phyloP scores from a whole-genome alignment of 2,888 invertebrate species.

The Theodoxus fluviatilis region DNA sequence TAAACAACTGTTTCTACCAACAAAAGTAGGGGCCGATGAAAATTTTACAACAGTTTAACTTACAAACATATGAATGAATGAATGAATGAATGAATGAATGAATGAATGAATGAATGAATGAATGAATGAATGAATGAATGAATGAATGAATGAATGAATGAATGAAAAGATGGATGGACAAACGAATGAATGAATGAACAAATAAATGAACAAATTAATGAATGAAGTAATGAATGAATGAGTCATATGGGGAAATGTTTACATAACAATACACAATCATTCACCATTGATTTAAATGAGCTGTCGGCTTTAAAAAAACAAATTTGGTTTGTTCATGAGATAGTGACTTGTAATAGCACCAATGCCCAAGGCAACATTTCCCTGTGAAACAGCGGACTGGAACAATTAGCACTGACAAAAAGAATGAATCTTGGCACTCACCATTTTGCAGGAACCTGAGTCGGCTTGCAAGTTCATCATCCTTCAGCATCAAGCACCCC shows the following conservation, averaged over 20 bases:
- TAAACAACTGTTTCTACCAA: not conserved
- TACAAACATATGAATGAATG: not conserved
- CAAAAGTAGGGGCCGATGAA: too few species aligned
- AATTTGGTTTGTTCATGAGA: too few species aligned
- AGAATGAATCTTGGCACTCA: conserved; percentile 64
- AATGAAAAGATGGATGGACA: not conserved
- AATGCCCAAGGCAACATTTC: not conserved
- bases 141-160: not conserved
- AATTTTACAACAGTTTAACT: too few species aligned
- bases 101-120: not conserved
- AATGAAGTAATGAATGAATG: not conserved
- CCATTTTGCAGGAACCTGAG: conserved; percentile 88
- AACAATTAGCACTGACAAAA: not conserved
- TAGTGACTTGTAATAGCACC: too few species aligned
- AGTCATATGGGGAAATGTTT: not conserved
- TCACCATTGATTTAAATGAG: not conserved
- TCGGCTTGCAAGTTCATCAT: conserved; percentile 75
- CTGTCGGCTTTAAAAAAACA: too few species aligned
- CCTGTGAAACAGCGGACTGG: not conserved
- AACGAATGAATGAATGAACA: not conserved
- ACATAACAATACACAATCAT: not conserved
- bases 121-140: not conserved
- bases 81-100: not conserved
- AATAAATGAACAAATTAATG: not conserved
- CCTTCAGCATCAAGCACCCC: conserved; percentile 84